phyloP scores from a whole-genome alignment of 2,113 vertebrate species.

The Myiopsitta monachus region DNA sequence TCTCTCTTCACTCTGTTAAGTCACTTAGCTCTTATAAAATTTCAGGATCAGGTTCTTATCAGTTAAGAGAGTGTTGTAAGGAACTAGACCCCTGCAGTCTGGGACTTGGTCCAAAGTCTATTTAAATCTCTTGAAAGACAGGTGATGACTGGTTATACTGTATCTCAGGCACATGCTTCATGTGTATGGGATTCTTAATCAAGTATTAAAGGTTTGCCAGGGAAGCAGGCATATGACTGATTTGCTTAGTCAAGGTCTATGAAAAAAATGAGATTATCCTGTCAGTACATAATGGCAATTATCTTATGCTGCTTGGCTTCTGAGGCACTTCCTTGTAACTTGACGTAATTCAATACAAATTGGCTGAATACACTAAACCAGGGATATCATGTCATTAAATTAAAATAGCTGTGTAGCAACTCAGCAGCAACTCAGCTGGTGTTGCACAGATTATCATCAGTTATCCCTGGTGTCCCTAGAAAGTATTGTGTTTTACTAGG shows the following conservation, averaged over 20 bases:
- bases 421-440: not conserved
- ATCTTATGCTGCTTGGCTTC: not conserved
- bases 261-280: not conserved
- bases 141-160: not conserved
- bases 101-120: not conserved
- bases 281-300: not conserved
- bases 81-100: not conserved
- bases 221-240: not conserved
- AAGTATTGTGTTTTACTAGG: not conserved
- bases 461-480: not conserved
- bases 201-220: not conserved
- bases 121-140: slow-evolving; percentile 4
- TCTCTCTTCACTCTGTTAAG: not conserved
- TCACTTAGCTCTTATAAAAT: not conserved
- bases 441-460: not conserved
- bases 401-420: not conserved
- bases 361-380: not conserved
- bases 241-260: not conserved
- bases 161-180: not conserved
- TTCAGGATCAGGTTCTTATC: not conserved
- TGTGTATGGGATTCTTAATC: not conserved
- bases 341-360: not conserved
- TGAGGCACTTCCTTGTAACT: not conserved
- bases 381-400: not conserved
- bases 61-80: not conserved